Evolutionary conservation across 2,113 vertebrate genomes (phyloP).

Genomic region (Antechinus stuartii): DNA sequence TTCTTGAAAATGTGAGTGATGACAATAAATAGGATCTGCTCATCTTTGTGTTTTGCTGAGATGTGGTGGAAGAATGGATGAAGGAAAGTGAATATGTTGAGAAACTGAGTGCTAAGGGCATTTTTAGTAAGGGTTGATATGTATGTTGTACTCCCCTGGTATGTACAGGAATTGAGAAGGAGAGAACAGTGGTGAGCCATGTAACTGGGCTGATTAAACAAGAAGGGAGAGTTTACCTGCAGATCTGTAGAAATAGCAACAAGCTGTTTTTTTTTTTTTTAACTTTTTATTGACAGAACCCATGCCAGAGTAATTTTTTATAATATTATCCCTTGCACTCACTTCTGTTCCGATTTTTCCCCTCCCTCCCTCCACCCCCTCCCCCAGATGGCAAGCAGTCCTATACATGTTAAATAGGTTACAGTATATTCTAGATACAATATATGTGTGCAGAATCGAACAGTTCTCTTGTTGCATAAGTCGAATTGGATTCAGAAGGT

Average conservation of each 20-base stretch:
- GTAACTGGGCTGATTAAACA: background rate
- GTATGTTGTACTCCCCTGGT: background rate
- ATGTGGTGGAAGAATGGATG: background rate
- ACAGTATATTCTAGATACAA: too few relatives aligned
- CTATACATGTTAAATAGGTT: too few relatives aligned
- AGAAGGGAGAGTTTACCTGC: background rate
- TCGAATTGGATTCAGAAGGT: too few relatives aligned
- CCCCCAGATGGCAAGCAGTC: too few relatives aligned
- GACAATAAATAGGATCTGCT: background rate
- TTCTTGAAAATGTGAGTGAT: background rate
- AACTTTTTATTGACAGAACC: too few relatives aligned
- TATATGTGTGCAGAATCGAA: too few relatives aligned
- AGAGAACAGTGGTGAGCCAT: background rate
- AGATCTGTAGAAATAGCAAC: background rate
- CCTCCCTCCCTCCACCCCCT: too few relatives aligned
- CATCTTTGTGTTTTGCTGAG: background rate
- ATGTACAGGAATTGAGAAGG: background rate
- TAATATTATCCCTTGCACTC: too few relatives aligned
- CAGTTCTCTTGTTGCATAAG: too few relatives aligned
- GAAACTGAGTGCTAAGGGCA: background rate
- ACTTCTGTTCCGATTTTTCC: too few relatives aligned
- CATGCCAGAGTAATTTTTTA: too few relatives aligned
- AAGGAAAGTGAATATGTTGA: background rate
- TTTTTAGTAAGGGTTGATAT: background rate
- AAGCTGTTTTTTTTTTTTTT: background rate